Conservation (phyloP, 2,888 invertebrate species). For the Rosalia funebris region DNA sequence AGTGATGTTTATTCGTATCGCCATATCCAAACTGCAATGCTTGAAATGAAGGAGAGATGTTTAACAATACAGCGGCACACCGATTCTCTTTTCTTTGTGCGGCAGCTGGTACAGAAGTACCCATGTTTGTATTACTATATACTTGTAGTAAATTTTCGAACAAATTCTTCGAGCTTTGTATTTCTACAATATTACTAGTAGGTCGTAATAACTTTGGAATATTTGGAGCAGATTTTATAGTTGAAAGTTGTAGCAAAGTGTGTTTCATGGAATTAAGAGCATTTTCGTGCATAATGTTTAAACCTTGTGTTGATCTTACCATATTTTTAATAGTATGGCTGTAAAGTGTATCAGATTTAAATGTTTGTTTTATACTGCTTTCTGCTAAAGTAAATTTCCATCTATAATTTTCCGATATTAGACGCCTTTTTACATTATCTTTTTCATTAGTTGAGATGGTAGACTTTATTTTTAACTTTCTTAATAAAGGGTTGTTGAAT, state of each 20-base stretch:
- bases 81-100: constrained; percentile 35
- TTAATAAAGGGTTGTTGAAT: constrained; percentile 67
- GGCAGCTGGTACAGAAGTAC: constrained; percentile 36
- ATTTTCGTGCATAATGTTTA: constrained; percentile 46
- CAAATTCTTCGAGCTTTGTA: constrained; percentile 56
- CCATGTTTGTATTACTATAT: constrained; percentile 35
- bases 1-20: constrained; percentile 52
- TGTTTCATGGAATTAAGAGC: constrained; percentile 19
- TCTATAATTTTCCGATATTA: constrained; percentile 25
- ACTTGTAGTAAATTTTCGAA: constrained; percentile 52
- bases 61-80: constrained; percentile 38
- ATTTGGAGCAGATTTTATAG: constrained; percentile 25
- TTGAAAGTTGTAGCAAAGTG: constrained; percentile 4
- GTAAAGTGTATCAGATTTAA: constrained; percentile 49
- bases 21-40: constrained; percentile 54
- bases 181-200: constrained; percentile 41
- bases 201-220: background rate
- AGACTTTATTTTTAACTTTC: constrained; percentile 61
- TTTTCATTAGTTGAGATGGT: constrained; percentile 59
- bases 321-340: constrained; percentile 48
- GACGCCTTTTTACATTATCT: constrained; percentile 47
- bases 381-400: constrained; percentile 60
- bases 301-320: constrained; percentile 45
- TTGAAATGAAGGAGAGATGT: constrained; percentile 59
- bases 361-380: constrained; percentile 57